A percentile compares a stretch with the other conserved stretches of the same genome.
Evolutionary conservation across 2,888 invertebrate genomes (phyloP).

Genomic region (Limnephilus lunatus): DNA sequence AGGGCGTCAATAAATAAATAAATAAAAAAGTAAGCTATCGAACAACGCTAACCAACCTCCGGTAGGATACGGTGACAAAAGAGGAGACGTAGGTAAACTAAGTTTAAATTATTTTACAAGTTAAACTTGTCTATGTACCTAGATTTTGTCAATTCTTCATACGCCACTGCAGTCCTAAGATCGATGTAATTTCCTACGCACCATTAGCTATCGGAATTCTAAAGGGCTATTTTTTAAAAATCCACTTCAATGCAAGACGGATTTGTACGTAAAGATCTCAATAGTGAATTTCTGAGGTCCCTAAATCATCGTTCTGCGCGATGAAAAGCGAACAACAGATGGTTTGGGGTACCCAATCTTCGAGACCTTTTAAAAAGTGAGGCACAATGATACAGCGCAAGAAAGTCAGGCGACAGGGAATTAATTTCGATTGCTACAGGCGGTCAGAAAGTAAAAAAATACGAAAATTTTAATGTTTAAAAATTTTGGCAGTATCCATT

Average conservation of each 20-base stretch:
- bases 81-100: no score
- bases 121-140: no score
- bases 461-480: neutral
- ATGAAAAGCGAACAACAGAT: conserved; percentile 37
- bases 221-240: conserved; percentile 20
- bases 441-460: neutral
- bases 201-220: neutral
- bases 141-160: neutral
- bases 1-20: no score
- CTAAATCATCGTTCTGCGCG: conserved; percentile 28
- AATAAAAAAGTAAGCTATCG: no score
- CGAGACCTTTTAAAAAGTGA: conserved; percentile 13
- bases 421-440: conserved; percentile 37
- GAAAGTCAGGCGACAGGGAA: conserved; percentile 44
- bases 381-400: conserved; percentile 24
- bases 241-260: conserved; percentile 25
- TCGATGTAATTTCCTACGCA: conserved; percentile 2
- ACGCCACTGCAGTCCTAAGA: neutral
- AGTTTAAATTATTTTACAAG: no score
- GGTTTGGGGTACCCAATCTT: conserved; percentile 26
- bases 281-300: conserved; percentile 11
- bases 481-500: neutral
- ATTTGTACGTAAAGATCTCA: conserved; percentile 4
- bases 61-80: no score
- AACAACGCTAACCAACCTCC: no score